These are phyloP conservation scores for Planococcus citri DNA, from an alignment of 1,140 invertebrate species.

Conservation along the genomic window DNA sequence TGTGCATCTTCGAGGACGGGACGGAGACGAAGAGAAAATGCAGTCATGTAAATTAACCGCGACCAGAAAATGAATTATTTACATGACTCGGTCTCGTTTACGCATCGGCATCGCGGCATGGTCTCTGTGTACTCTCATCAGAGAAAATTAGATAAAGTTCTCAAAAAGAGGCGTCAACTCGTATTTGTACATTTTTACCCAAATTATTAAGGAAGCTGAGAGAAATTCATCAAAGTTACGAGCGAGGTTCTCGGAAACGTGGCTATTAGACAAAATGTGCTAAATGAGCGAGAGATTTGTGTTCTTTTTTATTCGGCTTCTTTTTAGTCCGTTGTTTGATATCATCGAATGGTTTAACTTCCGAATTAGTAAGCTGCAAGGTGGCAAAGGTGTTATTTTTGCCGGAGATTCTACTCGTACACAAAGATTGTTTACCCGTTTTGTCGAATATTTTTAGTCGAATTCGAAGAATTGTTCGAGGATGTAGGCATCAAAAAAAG, in stretches of 20 bases:
- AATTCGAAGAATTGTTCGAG: too few relatives aligned
- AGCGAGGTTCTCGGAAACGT: not conserved
- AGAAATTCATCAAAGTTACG: not conserved
- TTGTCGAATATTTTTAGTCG: too few relatives aligned
- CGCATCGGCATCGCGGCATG: too few relatives aligned
- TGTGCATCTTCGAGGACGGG: too few relatives aligned
- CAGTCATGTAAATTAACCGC: conserved; percentile 15
- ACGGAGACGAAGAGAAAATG: too few relatives aligned
- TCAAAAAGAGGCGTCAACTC: too few relatives aligned
- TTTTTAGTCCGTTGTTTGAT: not conserved
- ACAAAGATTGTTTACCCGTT: not conserved
- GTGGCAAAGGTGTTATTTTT: not conserved
- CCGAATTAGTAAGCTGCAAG: not conserved
- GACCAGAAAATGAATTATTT: not conserved
- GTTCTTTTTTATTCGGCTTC: too few relatives aligned
- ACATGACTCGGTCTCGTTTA: not conserved
- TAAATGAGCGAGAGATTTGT: not conserved
- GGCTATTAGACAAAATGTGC: not conserved
- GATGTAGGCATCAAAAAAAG: too few relatives aligned
- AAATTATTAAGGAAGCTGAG: not conserved
- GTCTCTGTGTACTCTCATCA: too few relatives aligned
- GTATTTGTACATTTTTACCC: too few relatives aligned
- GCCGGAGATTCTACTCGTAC: not conserved
- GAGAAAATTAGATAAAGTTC: too few relatives aligned
- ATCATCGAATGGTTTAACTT: not conserved